Percentiles rank a stretch among this genome's conserved stretches.
Conservation (phyloP, 2,797 vertebrate genomes). For the Taenioides sp. region DNA sequence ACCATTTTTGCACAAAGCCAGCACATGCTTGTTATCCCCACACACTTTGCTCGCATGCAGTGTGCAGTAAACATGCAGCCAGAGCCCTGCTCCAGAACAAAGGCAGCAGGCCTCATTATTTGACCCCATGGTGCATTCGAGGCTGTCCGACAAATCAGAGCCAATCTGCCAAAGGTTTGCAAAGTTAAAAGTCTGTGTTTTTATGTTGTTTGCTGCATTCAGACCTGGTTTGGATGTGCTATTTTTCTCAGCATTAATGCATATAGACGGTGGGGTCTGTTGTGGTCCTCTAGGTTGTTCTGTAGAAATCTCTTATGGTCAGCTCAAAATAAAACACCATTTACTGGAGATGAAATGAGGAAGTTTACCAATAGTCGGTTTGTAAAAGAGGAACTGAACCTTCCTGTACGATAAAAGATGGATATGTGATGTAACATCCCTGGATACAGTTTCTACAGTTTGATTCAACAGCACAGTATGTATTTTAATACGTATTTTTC, state of each 20-base stretch:
- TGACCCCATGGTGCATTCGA: slow-evolving; percentile 19
- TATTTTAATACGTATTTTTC: not conserved
- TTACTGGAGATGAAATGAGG: slow-evolving; percentile 53
- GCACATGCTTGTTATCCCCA: slow-evolving; percentile 23
- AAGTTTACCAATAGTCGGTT: slow-evolving; percentile 51
- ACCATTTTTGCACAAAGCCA: not conserved
- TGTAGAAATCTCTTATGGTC: slow-evolving; percentile 7
- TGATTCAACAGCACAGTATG: not conserved
- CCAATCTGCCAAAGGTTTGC: slow-evolving; percentile 12
- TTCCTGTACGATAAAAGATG: slow-evolving; percentile 1
- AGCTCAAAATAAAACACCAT: slow-evolving; percentile 12
- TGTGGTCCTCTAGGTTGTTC: not conserved
- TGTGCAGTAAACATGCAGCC: slow-evolving; percentile 15
- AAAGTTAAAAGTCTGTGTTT: slow-evolving; percentile 15
- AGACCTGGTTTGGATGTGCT: slow-evolving; percentile 8
- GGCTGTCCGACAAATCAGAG: slow-evolving; percentile 30
- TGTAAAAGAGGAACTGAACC: slow-evolving; percentile 60
- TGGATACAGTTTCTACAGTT: slow-evolving; percentile 15
- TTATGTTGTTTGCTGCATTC: slow-evolving; percentile 26
- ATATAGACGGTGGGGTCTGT: slow-evolving; percentile 4
- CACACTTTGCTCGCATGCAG: slow-evolving; percentile 4
- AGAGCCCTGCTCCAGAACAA: slow-evolving; percentile 21
- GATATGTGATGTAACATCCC: slow-evolving; percentile 1
- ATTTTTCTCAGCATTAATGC: not conserved
- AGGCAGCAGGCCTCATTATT: slow-evolving; percentile 45